Evolutionary conservation across 2,113 vertebrate species (phyloP).

Genomic region (Pao palembangensis): DNA sequence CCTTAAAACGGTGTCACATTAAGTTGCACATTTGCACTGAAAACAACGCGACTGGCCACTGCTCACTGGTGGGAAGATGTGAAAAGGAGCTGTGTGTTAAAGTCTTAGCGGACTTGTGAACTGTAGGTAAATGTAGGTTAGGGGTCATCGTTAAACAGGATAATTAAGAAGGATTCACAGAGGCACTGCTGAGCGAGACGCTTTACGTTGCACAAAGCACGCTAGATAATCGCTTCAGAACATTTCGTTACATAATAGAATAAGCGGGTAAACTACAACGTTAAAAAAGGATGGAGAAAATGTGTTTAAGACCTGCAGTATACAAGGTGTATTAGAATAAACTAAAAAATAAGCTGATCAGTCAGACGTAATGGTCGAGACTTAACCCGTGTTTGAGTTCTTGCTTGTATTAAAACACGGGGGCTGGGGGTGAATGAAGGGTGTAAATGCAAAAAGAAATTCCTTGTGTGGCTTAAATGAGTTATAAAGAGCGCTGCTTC

Average conservation of each 20-base stretch:
- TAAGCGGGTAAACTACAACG: slow-evolving; percentile 40
- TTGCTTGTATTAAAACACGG: slow-evolving; percentile 20
- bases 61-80: background rate
- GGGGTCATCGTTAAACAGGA: slow-evolving; percentile 38
- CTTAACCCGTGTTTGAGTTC: slow-evolving; percentile 19
- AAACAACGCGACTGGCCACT: background rate
- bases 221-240: slow-evolving; percentile 41
- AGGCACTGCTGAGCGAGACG: slow-evolving; percentile 27
- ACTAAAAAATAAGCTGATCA: slow-evolving; percentile 51
- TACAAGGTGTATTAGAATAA: slow-evolving; percentile 13
- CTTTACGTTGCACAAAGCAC: slow-evolving; percentile 42
- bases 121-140: slow-evolving; percentile 31
- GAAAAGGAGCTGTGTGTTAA: slow-evolving; percentile 1
- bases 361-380: slow-evolving; percentile 10
- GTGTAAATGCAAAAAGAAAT: slow-evolving; percentile 37
- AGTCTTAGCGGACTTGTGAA: slow-evolving; percentile 22
- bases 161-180: slow-evolving; percentile 27
- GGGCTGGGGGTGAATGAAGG: background rate
- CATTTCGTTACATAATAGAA: slow-evolving; percentile 58
- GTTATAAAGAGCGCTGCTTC: slow-evolving; percentile 42
- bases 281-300: slow-evolving; percentile 35
- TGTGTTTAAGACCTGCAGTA: background rate
- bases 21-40: background rate
- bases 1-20: too few species aligned
- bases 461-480: slow-evolving; percentile 49